These are phyloP conservation scores for Meghimatium bilineatum DNA, from an alignment of 2,888 invertebrate species.

Conservation along the genomic window DNA sequence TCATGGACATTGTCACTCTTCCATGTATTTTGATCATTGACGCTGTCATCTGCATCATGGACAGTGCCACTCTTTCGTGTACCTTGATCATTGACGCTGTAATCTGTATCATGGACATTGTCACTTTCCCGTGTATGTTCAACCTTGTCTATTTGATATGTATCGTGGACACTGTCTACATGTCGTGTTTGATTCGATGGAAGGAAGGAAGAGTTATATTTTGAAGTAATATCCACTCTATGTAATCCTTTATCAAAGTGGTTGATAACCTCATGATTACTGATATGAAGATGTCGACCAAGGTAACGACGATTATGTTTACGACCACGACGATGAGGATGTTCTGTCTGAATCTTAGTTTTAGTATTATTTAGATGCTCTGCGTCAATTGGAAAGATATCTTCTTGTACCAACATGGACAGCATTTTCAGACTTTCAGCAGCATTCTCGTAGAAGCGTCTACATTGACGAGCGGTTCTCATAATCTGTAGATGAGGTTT, in stretches of 20 bases:
- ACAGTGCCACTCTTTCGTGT: neutral
- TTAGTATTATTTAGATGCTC: neutral
- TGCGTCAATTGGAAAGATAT: neutral
- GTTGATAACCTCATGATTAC: neutral
- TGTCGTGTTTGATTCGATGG: neutral
- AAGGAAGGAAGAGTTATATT: neutral
- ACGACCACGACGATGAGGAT: conserved; percentile 12
- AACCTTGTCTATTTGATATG: neutral
- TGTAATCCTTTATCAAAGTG: no score
- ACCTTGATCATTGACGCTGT: neutral
- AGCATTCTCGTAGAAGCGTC: neutral
- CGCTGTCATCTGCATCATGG: neutral
- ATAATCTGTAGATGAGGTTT: neutral
- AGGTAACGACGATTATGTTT: conserved; percentile 23
- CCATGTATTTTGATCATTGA: neutral
- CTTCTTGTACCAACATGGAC: neutral
- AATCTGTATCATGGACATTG: neutral
- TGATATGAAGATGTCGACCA: conserved; percentile 13
- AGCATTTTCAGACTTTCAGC: neutral
- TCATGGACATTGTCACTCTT: no score
- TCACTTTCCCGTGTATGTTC: neutral
- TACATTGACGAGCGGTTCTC: conserved; percentile 4
- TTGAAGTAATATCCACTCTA: neutral
- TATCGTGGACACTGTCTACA: neutral
- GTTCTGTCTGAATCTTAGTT: neutral